Conservation (phyloP, 2,888 invertebrate genomes). For the Escarpia spicata region DNA sequence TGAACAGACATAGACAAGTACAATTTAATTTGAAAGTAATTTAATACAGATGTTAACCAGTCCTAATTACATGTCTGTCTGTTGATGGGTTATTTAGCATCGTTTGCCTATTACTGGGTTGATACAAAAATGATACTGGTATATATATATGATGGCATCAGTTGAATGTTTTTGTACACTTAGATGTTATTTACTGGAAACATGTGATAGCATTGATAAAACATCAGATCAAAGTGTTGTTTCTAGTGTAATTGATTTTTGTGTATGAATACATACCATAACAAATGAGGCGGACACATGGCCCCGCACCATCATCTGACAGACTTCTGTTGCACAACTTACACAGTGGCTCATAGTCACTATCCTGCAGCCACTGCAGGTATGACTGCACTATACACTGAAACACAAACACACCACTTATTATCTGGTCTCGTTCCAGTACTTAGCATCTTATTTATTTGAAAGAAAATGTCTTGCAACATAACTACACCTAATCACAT, state of each 20-base stretch:
- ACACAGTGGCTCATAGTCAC: constrained; percentile 95
- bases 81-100: too few relatives aligned
- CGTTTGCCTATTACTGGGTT: too few relatives aligned
- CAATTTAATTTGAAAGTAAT: too few relatives aligned
- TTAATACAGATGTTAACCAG: background rate
- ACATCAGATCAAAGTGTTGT: background rate
- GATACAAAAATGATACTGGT: too few relatives aligned
- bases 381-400: constrained; percentile 99
- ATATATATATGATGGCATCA: background rate
- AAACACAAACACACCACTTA: constrained; percentile 24
- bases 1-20: too few relatives aligned
- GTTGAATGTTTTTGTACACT: background rate
- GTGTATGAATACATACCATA: constrained; percentile 78
- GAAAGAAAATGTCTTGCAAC: too few relatives aligned
- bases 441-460: too few relatives aligned
- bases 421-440: too few relatives aligned
- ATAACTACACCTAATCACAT: too few relatives aligned
- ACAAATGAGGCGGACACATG: constrained; percentile 79
- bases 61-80: too few relatives aligned
- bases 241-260: background rate
- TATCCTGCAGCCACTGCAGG: constrained; percentile 96
- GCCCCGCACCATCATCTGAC: constrained; percentile 79
- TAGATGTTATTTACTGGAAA: background rate
- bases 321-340: constrained; percentile 87
- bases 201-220: background rate